phyloP scores from a whole-genome alignment of 1,140 invertebrate species.

The Drosophila elegans region DNA sequence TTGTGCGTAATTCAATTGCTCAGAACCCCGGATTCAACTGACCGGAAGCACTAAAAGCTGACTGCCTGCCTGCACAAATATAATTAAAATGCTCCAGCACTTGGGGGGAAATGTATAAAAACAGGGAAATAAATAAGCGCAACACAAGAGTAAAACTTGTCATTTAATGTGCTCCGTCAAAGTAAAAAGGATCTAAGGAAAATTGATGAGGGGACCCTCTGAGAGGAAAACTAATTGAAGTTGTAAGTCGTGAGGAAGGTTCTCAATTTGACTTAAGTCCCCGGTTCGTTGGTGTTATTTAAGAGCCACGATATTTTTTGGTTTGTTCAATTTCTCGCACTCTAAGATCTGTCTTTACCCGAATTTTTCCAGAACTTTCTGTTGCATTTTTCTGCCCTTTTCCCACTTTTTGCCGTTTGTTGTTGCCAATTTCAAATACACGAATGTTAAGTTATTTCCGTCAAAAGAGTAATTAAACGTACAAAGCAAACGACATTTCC shows the following conservation, averaged over 20 bases:
- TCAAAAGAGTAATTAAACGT: constrained; percentile 82
- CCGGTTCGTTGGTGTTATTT: constrained; percentile 1
- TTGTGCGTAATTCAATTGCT: constrained; percentile 76
- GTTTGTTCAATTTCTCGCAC: constrained; percentile 20
- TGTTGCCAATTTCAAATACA: constrained; percentile 58
- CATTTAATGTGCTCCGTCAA: constrained; percentile 72
- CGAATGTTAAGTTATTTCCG: constrained; percentile 80
- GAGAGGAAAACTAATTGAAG: constrained; percentile 21
- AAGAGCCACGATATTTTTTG: constrained; percentile 11
- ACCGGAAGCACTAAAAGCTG: constrained; percentile 74
- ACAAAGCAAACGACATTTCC: constrained; percentile 76
- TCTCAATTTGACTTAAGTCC: constrained; percentile 16
- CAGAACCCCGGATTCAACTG: constrained; percentile 53
- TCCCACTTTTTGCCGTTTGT: constrained; percentile 24
- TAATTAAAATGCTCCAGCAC: constrained; percentile 70
- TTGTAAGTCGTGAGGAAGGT: background rate
- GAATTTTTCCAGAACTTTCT: background rate
- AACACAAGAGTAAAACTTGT: constrained; percentile 59
- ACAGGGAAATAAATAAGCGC: constrained; percentile 41
- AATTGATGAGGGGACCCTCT: constrained; percentile 23
- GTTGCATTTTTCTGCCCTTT: background rate
- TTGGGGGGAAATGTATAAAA: constrained; percentile 27
- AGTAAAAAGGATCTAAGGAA: constrained; percentile 45
- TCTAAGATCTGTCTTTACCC: background rate
- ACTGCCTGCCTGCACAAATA: constrained; percentile 74